Evolutionary conservation across 2,797 vertebrate genomes (phyloP).

Genomic region (Sebastes diaconus): DNA sequence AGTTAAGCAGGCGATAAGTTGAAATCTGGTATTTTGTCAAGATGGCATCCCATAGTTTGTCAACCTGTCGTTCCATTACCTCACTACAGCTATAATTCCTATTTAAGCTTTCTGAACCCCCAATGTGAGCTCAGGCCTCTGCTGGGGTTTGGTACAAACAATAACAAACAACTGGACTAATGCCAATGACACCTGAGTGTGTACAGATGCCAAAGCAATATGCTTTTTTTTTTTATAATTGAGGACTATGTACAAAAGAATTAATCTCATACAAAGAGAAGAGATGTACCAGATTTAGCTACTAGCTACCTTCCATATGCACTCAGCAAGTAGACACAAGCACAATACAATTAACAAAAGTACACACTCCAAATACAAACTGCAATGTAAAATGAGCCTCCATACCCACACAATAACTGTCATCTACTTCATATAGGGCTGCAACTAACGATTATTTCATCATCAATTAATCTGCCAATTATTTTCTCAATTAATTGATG

Average conservation of each 20-base stretch:
- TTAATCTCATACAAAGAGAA: neutral
- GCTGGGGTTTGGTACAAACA: slow-evolving; percentile 17
- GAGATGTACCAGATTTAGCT: neutral
- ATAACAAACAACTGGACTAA: slow-evolving; percentile 27
- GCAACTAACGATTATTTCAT: neutral
- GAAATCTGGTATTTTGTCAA: slow-evolving; percentile 24
- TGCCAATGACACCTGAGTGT: neutral
- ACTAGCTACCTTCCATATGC: neutral
- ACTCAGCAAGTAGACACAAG: neutral
- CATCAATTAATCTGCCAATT: neutral
- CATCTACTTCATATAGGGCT: neutral
- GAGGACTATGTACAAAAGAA: neutral
- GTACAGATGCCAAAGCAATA: neutral
- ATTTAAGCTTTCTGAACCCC: slow-evolving; percentile 33
- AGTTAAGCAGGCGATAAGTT: slow-evolving; percentile 16
- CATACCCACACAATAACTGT: neutral
- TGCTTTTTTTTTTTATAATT: neutral
- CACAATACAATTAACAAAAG: neutral
- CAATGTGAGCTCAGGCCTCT: slow-evolving; percentile 11
- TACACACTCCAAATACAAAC: neutral
- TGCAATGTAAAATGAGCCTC: neutral
- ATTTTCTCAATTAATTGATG: neutral
- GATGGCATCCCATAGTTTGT: slow-evolving; percentile 20
- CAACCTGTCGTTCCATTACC: slow-evolving; percentile 24
- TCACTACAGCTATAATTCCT: slow-evolving; percentile 28